Evolutionary conservation across 2,888 invertebrate genomes (phyloP).

Genomic region (Andrena minutula): DNA sequence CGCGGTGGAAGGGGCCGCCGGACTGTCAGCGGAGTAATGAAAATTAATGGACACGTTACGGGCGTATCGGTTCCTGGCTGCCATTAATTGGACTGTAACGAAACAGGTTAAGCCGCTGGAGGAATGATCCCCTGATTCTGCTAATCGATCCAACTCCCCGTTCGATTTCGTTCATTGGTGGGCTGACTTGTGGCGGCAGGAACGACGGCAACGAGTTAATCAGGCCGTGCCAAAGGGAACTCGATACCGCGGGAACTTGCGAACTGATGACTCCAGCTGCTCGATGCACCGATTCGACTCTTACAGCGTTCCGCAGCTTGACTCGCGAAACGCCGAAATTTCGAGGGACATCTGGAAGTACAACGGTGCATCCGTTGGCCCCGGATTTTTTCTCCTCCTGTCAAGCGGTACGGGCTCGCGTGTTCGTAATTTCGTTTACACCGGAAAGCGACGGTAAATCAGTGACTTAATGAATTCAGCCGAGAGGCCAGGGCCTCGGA

Average conservation of each 20-base stretch:
- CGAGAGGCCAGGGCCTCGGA: conserved; percentile 41
- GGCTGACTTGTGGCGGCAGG: conserved; percentile 19
- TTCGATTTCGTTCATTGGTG: conserved; percentile 39
- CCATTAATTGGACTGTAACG: conserved; percentile 54
- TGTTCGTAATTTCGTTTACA: conserved; percentile 78
- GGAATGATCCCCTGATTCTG: conserved; percentile 53
- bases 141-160: conserved; percentile 53
- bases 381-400: conserved; percentile 1
- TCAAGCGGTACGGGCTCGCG: conserved; percentile 26
- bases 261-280: not conserved
- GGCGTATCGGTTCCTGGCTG: conserved; percentile 34
- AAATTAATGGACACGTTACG: conserved; percentile 53
- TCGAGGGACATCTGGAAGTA: not conserved
- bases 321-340: not conserved
- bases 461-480: conserved; percentile 82
- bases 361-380: not conserved
- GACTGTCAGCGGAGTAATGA: conserved; percentile 37
- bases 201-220: conserved; percentile 30
- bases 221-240: conserved; percentile 25
- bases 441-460: conserved; percentile 83
- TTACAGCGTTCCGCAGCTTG: not conserved
- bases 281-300: not conserved
- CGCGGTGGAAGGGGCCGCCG: not conserved
- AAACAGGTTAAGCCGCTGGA: conserved; percentile 50
- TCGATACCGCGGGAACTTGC: conserved; percentile 11